Base-by-base conservation (phyloP, 2,797 vertebrate species). In the Notamacropus eugenii region DNA sequence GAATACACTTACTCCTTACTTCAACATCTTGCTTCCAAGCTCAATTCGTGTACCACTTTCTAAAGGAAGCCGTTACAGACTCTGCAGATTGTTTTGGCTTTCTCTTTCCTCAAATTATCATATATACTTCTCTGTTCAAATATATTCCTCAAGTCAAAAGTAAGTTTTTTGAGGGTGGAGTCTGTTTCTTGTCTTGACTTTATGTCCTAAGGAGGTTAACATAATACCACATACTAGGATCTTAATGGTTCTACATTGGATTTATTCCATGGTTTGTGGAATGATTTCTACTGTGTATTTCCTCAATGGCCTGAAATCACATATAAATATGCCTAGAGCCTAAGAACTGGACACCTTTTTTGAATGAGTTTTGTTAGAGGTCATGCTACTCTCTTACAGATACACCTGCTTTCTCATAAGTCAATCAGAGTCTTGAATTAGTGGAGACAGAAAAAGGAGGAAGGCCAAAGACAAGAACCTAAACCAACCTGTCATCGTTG, bases 401-500 rank as follows among this genome's bases (percentile, higher is more conserved):
- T 46, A 54, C 2, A 46, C 19, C n/a, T 29, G 6, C 55, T 93
- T n/a, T 95, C 54, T n/a, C 12, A 56, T 31, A n/a, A 0, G 46
- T 11, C 9, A 90, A 40, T 6, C 8, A 94, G 16, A 8, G 52
- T 8, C 16, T 40, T 40, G 29, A 0, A 40, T 74, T 40, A 91
- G 93, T 19, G 1, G 92, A 94, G 55, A 34, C 14, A 87, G 52
- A 55, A 90, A 96, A 56, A 55, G 29, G 46, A 91, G 56, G 55
- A 34, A 56, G 14, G 54, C 3, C 1, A 58, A 92, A 34, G n/a
- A 82, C 4, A 54, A 40, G 50, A 93, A 90, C 92, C 55, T 0
- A 93, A 55, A 93, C 91, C 96, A 93, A 96, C 58, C 1, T 92
- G 74, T 57, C n/a, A 94, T 82, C 55, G 40, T 1, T 2, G 11